Percentiles rank a stretch among this genome's conserved stretches.
These are phyloP conservation scores for Centropristis striata DNA, from an alignment of 2,113 vertebrate genomes.

Conservation along the genomic window DNA sequence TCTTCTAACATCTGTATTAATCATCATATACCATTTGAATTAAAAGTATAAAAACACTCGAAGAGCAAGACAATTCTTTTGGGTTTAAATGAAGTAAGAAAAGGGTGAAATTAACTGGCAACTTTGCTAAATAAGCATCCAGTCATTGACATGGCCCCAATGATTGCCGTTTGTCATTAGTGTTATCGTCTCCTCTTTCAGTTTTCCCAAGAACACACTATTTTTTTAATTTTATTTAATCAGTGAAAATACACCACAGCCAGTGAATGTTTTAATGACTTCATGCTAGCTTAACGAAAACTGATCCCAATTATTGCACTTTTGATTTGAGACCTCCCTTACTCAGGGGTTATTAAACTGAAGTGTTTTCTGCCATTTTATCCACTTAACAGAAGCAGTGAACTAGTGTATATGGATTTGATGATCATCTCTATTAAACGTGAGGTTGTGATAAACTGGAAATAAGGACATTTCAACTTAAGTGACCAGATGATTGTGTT, in stretches of 20 bases:
- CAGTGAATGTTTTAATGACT: conserved; percentile 59
- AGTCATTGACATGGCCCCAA: conserved; percentile 13
- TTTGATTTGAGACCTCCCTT: conserved; percentile 62
- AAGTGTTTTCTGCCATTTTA: conserved; percentile 68
- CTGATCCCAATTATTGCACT: conserved; percentile 63
- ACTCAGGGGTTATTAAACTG: conserved; percentile 71
- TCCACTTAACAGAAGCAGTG: conserved; percentile 47
- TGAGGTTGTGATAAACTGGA: conserved; percentile 30
- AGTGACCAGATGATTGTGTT: conserved; percentile 7
- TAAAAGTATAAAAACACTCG: conserved; percentile 20
- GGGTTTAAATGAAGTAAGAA: conserved; percentile 16
- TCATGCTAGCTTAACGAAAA: conserved; percentile 61
- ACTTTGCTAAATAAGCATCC: conserved; percentile 35
- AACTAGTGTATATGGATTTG: conserved; percentile 45
- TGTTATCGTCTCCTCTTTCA: conserved; percentile 20
- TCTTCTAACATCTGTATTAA: conserved; percentile 19
- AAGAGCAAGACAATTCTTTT: conserved; percentile 12
- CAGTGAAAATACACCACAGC: conserved; percentile 39
- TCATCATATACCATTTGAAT: conserved; percentile 21
- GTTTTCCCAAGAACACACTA: conserved; percentile 19
- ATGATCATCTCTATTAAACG: conserved; percentile 52
- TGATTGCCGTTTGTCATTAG: conserved; percentile 56
- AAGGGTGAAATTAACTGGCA: conserved; percentile 33
- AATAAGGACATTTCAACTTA: conserved; percentile 19
- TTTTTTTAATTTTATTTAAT: conserved; percentile 21